phyloP scores from a whole-genome alignment of 2,888 invertebrate genomes.

The Pollenia angustigena region DNA sequence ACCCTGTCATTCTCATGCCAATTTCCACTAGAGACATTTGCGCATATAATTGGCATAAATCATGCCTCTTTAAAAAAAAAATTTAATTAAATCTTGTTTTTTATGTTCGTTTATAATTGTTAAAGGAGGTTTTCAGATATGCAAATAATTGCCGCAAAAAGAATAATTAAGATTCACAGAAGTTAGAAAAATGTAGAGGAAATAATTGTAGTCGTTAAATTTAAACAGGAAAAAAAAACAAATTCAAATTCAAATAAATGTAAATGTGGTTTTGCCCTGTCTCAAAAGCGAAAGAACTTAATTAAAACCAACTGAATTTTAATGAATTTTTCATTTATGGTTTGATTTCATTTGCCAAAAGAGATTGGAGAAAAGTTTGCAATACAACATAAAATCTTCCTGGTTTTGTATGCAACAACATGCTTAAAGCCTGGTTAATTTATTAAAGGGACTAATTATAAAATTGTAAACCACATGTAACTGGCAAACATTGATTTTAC shows the following conservation, averaged over 20 bases:
- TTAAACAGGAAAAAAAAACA: background rate
- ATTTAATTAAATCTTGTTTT: background rate
- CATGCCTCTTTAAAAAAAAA: background rate
- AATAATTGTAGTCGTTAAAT: constrained; percentile 8
- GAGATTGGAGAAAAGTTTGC: too few relatives aligned
- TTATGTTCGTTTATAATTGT: background rate
- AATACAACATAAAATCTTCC: too few relatives aligned
- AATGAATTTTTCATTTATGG: background rate
- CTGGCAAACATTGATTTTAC: background rate
- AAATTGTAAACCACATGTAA: constrained; percentile 2
- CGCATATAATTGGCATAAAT: constrained; percentile 19
- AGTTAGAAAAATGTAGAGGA: background rate
- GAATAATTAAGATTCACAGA: constrained; percentile 16
- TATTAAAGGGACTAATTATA: background rate
- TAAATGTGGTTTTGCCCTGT: background rate
- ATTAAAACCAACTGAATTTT: background rate
- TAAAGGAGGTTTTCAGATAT: constrained; percentile 8
- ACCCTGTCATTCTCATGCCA: too few relatives aligned
- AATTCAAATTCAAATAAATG: background rate
- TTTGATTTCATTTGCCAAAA: background rate
- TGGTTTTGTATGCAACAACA: too few relatives aligned
- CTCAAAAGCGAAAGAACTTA: background rate
- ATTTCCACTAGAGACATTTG: background rate
- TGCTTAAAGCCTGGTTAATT: background rate
- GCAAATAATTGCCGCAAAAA: constrained; percentile 28